Conservation (phyloP, 2,797 vertebrate species). For the Stomatorhinus walkeri region DNA sequence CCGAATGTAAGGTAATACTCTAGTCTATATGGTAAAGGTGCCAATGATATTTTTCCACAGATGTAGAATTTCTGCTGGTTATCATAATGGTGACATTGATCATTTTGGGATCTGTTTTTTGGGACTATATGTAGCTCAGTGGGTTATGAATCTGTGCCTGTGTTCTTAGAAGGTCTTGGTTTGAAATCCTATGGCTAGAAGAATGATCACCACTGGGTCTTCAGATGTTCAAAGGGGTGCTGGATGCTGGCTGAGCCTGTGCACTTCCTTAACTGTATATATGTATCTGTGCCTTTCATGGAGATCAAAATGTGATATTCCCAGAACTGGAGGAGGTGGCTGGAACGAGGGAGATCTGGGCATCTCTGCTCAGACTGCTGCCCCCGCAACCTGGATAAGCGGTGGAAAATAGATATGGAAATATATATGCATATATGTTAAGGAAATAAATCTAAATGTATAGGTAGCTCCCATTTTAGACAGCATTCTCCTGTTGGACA, state of each 20-base stretch:
- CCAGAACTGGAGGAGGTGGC: background rate
- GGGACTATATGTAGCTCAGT: background rate
- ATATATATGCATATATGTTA: background rate
- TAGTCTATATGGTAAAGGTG: background rate
- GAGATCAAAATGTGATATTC: background rate
- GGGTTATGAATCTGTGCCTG: background rate
- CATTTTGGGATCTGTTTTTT: background rate
- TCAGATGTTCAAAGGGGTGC: background rate
- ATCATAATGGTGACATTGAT: background rate
- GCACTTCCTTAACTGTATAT: slow-evolving; percentile 4
- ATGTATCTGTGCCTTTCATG: background rate
- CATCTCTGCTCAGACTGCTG: background rate
- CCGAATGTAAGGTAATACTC: background rate
- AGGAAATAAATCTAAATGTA: background rate
- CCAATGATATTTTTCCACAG: background rate
- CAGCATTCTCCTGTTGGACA: background rate
- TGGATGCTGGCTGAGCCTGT: background rate
- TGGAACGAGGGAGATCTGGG: background rate
- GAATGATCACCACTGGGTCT: background rate
- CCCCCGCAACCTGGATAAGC: background rate
- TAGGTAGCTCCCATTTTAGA: background rate
- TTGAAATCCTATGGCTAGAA: background rate
- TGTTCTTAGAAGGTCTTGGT: background rate
- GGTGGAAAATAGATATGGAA: background rate
- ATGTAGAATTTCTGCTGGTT: background rate